Base-by-base conservation (phyloP, 53 echinoderm and acorn worm genomes). In the Hippasteria phrygiana region DNA sequence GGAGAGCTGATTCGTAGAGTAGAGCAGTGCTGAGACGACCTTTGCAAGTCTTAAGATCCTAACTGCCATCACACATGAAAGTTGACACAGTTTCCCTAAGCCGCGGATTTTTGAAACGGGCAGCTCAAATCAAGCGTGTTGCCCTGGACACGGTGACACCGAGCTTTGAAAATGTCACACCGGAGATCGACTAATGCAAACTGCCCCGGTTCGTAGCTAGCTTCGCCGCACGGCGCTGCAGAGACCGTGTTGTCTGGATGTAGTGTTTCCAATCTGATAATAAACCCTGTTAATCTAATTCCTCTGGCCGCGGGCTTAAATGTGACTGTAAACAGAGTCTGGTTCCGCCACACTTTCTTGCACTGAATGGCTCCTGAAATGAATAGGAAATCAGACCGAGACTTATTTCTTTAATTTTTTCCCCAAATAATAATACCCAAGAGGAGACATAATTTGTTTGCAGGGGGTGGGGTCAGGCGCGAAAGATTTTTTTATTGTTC, bases 31-130 rank as follows among this genome's bases (percentile, higher is more conserved):
- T 20, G 27, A 38, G 40, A 31, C 11, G 37, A 56, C 59, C 48
- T 3, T 11, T 8, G 4, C 78, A 56, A 78, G 36, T 59, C 62
- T 53, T n/a, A 36, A 55, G 38, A 55, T 53, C 17, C 59, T 78
- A 38, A 22, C 59, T 35, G 56, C 39, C 37, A 78, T 59, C 37
- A 78, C 14, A 56, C 55, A 9, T 10, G 38, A 59, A 56, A 78
- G 78, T 56, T 55, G 78, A 56, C 59, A 78, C 78, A 78, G 78
- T 55, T 78, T 56, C 14, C 35, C 14, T 53, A 78, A 78, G 59
- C 78, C 78, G 12, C 3, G 56, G 78, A 37, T 78, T 78, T 37
- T 5, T 12, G 78, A 7, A 1, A n/a, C 26, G 56, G 56, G 37
- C 39, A 20, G 14, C 3, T 24, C 67, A 14, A 33, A 67, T 76